phyloP scores from a whole-genome alignment of 2,113 vertebrate genomes.

The Oenanthe melanoleuca region DNA sequence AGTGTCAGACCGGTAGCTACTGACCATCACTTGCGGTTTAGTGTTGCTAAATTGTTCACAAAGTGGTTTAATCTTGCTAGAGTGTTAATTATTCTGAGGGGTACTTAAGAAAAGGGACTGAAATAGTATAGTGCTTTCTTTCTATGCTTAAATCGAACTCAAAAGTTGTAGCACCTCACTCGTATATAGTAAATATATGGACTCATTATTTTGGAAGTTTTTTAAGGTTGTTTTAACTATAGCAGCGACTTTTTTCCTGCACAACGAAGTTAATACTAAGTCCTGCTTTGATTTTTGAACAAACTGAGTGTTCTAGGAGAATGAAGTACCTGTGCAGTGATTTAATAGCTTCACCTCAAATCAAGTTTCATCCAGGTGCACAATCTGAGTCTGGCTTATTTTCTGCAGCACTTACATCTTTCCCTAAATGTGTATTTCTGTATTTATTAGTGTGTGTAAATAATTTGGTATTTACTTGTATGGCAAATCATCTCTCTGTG shows the following conservation, averaged over 20 bases:
- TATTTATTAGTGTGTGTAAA: neutral
- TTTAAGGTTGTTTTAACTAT: neutral
- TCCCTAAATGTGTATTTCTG: neutral
- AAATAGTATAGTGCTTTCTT: neutral
- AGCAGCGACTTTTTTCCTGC: neutral
- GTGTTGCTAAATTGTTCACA: neutral
- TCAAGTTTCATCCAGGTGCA: neutral
- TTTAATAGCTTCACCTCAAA: neutral
- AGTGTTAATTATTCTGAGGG: neutral
- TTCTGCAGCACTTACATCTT: neutral
- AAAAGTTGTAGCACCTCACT: neutral
- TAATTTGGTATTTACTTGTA: neutral
- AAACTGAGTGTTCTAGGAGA: neutral
- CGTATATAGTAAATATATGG: neutral
- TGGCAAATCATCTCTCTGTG: neutral
- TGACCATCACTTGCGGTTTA: neutral
- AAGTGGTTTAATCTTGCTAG: neutral
- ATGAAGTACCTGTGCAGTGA: neutral
- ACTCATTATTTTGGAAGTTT: neutral
- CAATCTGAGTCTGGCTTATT: neutral
- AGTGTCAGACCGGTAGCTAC: neutral
- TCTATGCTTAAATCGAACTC: neutral
- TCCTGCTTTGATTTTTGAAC: neutral
- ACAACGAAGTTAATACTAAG: neutral
- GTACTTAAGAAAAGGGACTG: neutral